Conservation (phyloP, 2,113 vertebrate genomes). For the Guaruba guarouba region DNA sequence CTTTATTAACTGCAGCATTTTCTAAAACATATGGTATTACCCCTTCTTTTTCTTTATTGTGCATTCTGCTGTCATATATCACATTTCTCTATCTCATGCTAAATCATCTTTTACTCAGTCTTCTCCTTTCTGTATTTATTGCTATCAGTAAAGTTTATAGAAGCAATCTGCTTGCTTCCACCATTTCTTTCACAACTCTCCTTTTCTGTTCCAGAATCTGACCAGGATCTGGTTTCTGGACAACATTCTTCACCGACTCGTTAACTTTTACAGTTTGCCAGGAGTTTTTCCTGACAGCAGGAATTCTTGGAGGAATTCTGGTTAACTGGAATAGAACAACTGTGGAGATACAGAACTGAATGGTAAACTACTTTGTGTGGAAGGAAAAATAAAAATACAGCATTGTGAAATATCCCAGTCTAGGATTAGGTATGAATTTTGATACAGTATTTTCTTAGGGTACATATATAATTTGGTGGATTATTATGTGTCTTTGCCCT, state of each 20-base stretch:
- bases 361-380: background rate
- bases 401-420: background rate
- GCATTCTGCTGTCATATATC: background rate
- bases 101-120: background rate
- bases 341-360: background rate
- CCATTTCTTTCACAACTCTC: background rate
- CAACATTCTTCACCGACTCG: background rate
- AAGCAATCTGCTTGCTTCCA: background rate
- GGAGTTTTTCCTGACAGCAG: background rate
- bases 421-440: background rate
- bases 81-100: background rate
- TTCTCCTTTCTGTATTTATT: background rate
- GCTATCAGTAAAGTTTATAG: background rate
- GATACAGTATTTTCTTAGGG: background rate
- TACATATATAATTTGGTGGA: background rate
- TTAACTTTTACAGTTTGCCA: background rate
- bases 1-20: background rate
- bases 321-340: background rate
- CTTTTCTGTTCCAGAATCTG: background rate
- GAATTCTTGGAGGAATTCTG: background rate
- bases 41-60: background rate
- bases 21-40: background rate
- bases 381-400: background rate
- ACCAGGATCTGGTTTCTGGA: background rate
- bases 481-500: background rate